Conservation (phyloP, 2,113 vertebrate genomes). For the Chinchilla lanigera region DNA sequence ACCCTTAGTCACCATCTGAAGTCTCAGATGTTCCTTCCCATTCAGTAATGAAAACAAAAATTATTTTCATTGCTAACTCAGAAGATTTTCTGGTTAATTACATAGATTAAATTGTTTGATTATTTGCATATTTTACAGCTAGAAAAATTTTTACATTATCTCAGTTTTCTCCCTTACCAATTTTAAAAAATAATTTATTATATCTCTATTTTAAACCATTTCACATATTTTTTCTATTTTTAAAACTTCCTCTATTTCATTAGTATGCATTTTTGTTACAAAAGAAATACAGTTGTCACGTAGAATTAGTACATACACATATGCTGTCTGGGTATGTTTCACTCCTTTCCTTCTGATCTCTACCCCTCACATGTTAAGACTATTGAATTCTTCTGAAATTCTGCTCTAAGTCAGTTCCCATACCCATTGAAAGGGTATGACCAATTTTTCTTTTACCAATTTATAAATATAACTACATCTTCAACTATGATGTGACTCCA, state of each 20-base stretch:
- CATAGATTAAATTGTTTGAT: slow-evolving; percentile 49
- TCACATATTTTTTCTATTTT: neutral
- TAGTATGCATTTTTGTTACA: neutral
- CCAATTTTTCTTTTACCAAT: neutral
- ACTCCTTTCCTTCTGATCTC: neutral
- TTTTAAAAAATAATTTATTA: neutral
- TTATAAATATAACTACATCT: neutral
- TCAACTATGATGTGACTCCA: neutral
- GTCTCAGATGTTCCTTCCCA: slow-evolving; percentile 73
- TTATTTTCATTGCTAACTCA: slow-evolving; percentile 73
- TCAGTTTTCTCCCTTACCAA: neutral
- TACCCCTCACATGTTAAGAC: neutral
- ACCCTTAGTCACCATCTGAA: slow-evolving; percentile 74
- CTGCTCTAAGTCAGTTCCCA: neutral
- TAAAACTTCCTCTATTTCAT: neutral
- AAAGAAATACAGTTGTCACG: neutral
- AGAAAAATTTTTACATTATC: neutral
- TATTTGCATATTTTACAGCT: slow-evolving; percentile 58
- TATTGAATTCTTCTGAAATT: slow-evolving; percentile 11
- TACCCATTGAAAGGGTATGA: neutral
- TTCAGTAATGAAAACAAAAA: slow-evolving; percentile 70
- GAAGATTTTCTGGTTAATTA: slow-evolving; percentile 59
- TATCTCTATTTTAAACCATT: neutral
- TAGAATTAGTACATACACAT: neutral
- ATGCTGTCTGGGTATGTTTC: neutral